Conservation (phyloP, 1,140 invertebrate species). For the Neuroterus valhalla region DNA sequence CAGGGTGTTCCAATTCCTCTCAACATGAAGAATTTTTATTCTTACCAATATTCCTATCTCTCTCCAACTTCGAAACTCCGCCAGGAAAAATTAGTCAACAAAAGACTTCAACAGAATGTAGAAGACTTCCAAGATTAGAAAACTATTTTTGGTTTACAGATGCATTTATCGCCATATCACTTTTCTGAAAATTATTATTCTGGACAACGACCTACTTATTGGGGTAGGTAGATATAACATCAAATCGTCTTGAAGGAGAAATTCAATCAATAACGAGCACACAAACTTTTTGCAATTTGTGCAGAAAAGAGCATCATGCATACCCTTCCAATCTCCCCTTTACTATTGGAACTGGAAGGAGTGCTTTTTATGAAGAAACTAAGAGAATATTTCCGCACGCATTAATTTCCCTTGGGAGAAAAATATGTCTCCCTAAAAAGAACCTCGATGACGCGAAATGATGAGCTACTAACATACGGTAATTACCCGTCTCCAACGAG, state of each 20-base stretch:
- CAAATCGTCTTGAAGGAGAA: not conserved
- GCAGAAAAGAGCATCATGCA: constrained; percentile 11
- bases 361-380: constrained; percentile 33
- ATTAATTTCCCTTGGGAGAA: constrained; percentile 51
- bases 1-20: constrained; percentile 51
- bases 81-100: no score
- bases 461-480: constrained; percentile 40
- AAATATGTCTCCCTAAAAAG: constrained; percentile 16
- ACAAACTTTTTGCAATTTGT: constrained; percentile 18
- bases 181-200: no score
- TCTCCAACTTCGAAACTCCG: no score
- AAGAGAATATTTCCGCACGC: constrained; percentile 28
- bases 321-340: constrained; percentile 19
- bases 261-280: constrained; percentile 11
- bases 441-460: constrained; percentile 41
- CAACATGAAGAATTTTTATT: not conserved
- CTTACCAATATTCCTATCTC: not conserved
- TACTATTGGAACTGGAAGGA: not conserved
- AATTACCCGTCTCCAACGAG: constrained; percentile 37
- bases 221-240: not conserved
- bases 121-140: no score
- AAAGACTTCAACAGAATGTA: no score
- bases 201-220: no score
- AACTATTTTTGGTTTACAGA: no score
- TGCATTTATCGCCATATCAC: no score